Conservation (phyloP, 2,797 vertebrate genomes). For the Poecilia velifera region DNA sequence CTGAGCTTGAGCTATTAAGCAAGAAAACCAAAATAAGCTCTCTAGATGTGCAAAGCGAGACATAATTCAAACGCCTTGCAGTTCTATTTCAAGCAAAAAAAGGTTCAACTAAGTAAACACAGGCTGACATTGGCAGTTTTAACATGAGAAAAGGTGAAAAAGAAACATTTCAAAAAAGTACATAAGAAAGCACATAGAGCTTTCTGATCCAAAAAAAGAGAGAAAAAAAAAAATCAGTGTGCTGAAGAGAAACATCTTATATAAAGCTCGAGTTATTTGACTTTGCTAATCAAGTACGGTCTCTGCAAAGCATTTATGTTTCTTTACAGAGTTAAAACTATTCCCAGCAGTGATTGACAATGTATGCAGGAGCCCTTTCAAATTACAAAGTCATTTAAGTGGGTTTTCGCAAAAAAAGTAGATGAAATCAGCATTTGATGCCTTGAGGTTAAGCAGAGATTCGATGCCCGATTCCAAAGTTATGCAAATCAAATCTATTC, state of each 20-base stretch:
- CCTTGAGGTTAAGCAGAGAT: not conserved
- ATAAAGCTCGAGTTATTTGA: not conserved
- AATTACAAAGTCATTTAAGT: not conserved
- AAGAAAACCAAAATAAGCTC: not conserved
- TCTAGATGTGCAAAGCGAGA: not conserved
- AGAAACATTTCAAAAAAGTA: not conserved
- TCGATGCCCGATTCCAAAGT: not conserved
- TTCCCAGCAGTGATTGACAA: not conserved
- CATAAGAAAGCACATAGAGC: not conserved
- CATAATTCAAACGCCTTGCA: not conserved
- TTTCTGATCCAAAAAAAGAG: not conserved
- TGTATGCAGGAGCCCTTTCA: not conserved
- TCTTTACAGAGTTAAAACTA: not conserved
- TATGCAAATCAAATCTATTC: conserved; percentile 4
- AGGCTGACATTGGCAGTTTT: not conserved
- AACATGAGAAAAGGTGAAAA: not conserved
- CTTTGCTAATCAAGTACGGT: not conserved
- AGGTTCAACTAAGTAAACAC: not conserved
- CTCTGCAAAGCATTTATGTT: not conserved
- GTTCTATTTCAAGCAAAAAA: not conserved
- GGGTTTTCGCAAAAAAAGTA: not conserved
- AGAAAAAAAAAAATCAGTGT: not conserved
- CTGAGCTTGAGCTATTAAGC: not conserved
- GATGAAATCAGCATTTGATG: not conserved
- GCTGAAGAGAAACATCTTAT: not conserved